Evolutionary conservation across 2,797 vertebrate genomes (phyloP), one percentile per base, ranked within the genome.

Genomic region (Apogon talboti): DNA sequence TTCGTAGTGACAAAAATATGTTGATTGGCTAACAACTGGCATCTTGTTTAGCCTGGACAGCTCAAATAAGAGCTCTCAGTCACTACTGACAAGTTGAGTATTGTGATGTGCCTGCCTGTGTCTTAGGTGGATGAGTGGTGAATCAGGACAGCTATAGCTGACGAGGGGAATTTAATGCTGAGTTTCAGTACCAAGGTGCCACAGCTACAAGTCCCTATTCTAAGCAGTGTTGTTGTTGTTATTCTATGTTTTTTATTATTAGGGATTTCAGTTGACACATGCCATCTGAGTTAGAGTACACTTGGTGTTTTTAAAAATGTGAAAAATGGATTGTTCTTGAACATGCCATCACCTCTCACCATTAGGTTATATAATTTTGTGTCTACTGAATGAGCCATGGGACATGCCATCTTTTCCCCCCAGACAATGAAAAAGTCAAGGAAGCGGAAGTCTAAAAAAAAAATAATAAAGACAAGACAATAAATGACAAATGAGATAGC

Each of bases 21-120:
- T 83, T 84, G 82, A 91, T 90, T 89, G 67, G 83, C 76, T 50
- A 89, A 90, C 90, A 92, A 90, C 84, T 81, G 85, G 81, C 77
- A 87, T 85, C 78, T 90, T 92, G 89, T 92, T 88, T 87, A 74
- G 78, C 72, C 69, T 57, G 82, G 58, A 76, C 64, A 69, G 79
- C 72, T 40, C 75, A 78, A 73, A 89, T 89, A 89, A 86, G 67
- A 85, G 76, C 76, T 82, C 77, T 81, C 78, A 88, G 85, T 90
- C 46, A 58, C 62, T 49, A 61, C 79, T 74, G 76, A 92, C 88
- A 91, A 87, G 80, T 69, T 64, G 64, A 70, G 89, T 87, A 90
- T 89, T 92, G 89, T 91, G 83, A 70, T 52, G 66, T 80, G 72
- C 37, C 71, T 30, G 54, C 67, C 67, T 78, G 73, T 49, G 68